Conservation (phyloP, 2,797 vertebrate genomes). For the Sebastes iracundus region DNA sequence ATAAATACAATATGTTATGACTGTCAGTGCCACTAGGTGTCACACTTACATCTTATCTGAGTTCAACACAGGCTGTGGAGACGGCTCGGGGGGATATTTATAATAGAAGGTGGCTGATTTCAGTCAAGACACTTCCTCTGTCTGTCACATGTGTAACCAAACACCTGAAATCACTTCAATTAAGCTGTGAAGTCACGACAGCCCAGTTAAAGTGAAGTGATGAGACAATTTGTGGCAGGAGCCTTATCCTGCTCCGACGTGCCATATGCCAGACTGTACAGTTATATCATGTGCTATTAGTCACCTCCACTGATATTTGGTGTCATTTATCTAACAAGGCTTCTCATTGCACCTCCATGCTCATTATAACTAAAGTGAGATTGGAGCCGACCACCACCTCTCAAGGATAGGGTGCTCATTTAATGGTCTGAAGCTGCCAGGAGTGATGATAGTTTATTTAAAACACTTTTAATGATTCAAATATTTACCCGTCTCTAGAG, state of each 20-base stretch:
- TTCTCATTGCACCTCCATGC: not conserved
- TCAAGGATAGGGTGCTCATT: not conserved
- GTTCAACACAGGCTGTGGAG: not conserved
- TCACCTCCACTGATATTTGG: slow-evolving; percentile 31
- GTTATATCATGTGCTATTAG: slow-evolving; percentile 9
- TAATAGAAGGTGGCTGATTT: slow-evolving; percentile 29
- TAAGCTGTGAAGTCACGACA: slow-evolving; percentile 41
- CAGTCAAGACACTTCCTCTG: slow-evolving; percentile 34
- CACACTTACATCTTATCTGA: slow-evolving; percentile 69
- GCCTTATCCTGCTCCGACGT: slow-evolving; percentile 26
- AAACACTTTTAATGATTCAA: not conserved
- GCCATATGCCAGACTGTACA: slow-evolving; percentile 14
- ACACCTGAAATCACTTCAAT: slow-evolving; percentile 68
- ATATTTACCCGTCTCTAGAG: not conserved
- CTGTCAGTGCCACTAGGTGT: slow-evolving; percentile 66
- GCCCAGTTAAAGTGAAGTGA: slow-evolving; percentile 38
- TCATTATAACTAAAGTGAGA: slow-evolving; percentile 26
- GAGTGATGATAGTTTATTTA: not conserved
- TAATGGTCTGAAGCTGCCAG: not conserved
- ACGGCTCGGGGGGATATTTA: slow-evolving; percentile 1
- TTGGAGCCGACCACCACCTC: not conserved
- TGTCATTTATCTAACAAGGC: slow-evolving; percentile 41
- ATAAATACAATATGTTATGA: not conserved
- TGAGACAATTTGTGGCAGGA: slow-evolving; percentile 49
- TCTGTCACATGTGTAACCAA: slow-evolving; percentile 52